Percentiles rank a stretch among this genome's conserved stretches.
phyloP scores from a whole-genome alignment of 2,797 vertebrate genomes.

The Chaetodon trifasciatus region DNA sequence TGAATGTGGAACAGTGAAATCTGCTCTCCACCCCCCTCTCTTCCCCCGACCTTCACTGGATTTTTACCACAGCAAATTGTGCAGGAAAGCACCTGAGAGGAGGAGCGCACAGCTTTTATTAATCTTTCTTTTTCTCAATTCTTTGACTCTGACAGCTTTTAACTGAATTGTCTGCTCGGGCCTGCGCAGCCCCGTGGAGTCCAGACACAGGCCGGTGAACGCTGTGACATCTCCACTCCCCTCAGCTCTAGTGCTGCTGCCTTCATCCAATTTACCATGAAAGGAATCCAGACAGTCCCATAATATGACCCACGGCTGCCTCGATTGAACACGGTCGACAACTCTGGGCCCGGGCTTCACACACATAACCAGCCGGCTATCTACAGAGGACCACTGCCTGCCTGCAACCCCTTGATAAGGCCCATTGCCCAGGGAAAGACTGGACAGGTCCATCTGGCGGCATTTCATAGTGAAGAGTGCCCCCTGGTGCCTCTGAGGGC shows the following conservation, averaged over 20 bases:
- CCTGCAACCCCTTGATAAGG: conserved; percentile 79
- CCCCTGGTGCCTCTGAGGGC: conserved; percentile 65
- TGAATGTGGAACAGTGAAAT: conserved; percentile 26
- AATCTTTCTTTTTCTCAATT: conserved; percentile 52
- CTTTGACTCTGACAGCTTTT: conserved; percentile 61
- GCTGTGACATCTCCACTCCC: conserved; percentile 73
- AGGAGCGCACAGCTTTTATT: conserved; percentile 51
- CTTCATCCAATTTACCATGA: conserved; percentile 80
- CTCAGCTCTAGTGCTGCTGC: conserved; percentile 60
- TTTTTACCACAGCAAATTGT: conserved; percentile 39
- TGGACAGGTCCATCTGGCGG: conserved; percentile 35
- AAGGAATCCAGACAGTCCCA: conserved; percentile 72
- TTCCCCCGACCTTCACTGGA: not conserved
- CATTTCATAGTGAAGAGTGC: conserved; percentile 70
- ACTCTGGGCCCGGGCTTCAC: conserved; percentile 56
- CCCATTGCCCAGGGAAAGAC: conserved; percentile 53
- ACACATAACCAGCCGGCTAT: conserved; percentile 62
- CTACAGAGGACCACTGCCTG: conserved; percentile 66
- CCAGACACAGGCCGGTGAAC: conserved; percentile 62
- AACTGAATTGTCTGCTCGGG: conserved; percentile 66
- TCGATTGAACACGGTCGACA: conserved; percentile 58
- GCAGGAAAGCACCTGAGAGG: conserved; percentile 53
- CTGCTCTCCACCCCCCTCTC: not conserved
- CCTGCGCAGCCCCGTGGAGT: conserved; percentile 42
- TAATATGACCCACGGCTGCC: conserved; percentile 66